Evolutionary conservation across 2,113 vertebrate species (phyloP), one percentile per base, ranked within the genome.

Genomic region (Paratilapia polleni): DNA sequence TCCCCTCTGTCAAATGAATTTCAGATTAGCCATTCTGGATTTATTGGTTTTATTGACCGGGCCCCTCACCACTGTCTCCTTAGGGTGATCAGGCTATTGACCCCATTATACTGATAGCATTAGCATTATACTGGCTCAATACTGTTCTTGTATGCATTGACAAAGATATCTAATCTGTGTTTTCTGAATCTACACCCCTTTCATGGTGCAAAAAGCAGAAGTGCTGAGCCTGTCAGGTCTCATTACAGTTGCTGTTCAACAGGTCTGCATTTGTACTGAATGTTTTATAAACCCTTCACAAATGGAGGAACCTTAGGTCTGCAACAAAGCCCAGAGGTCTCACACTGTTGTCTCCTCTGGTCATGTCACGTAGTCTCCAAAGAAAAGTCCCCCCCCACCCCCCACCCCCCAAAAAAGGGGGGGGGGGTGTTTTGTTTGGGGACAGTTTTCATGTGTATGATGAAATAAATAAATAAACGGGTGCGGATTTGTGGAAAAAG

Each of bases 231-330:
- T 80, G 89, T 90, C 84, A 49, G 81, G 24, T 90, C 85, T 82
- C 76, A 80, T 92, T 88, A 84, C 68, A 56, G 68, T 74, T 73
- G 41, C 74, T 60, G 56, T 81, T 88, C 83, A 87, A 81, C 87
- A 90, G 82, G 78, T 88, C 54, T 86, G 47, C 54, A 26, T 88
- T 87, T 82, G 87, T 88, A 73, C 83, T 90, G 77, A 88, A 92
- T 88, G 81, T 91, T 92, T 92, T 43, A 92, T 86, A 82, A 83
- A 63, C 43, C 31, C 77, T 54, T 43, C 63, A 62, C 78, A 66
- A 73, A 85, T 11, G 20, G 28, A 80, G 82, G 57, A 63, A 60
- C 47, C 34, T 2, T 24, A 11, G 34, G 54, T 58, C 68, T 81
- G 47, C 62, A 20, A 64, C 8, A 22, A 17, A 66, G 64, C 31